Conservation (phyloP, 2,888 invertebrate genomes). For the Sinelater perroti region DNA sequence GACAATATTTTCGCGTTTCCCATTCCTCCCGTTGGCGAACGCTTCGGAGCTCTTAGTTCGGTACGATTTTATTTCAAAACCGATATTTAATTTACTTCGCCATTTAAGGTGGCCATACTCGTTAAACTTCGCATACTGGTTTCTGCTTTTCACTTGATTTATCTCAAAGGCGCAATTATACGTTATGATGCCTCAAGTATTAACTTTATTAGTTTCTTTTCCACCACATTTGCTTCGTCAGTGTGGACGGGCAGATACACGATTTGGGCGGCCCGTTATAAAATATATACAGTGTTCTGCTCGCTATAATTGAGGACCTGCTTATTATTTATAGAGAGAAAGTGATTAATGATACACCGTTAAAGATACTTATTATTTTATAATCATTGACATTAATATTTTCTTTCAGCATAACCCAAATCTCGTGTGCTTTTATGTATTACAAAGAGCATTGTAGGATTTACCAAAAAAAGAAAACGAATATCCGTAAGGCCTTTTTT, state of each 20-base stretch:
- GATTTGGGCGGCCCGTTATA: slow-evolving; percentile 52
- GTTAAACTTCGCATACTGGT: slow-evolving; percentile 20
- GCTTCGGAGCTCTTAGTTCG: too few relatives aligned
- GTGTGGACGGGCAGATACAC: slow-evolving; percentile 48
- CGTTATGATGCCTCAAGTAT: slow-evolving; percentile 37
- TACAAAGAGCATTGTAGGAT: too few relatives aligned
- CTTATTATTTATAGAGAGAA: slow-evolving; percentile 32
- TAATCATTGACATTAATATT: slow-evolving; percentile 13
- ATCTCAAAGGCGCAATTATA: slow-evolving; percentile 18
- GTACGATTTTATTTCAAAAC: slow-evolving; percentile 17
- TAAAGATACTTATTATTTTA: slow-evolving; percentile 22
- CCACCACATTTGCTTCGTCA: slow-evolving; percentile 47
- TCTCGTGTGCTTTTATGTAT: too few relatives aligned
- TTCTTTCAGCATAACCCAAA: too few relatives aligned
- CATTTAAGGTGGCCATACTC: slow-evolving; percentile 23
- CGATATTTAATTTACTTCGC: slow-evolving; percentile 21
- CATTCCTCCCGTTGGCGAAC: too few relatives aligned
- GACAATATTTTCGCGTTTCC: background rate
- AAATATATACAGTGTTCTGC: slow-evolving; percentile 51
- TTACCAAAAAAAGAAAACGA: too few relatives aligned
- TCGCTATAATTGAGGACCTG: slow-evolving; percentile 37
- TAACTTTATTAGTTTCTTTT: slow-evolving; percentile 44
- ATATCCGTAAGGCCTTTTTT: too few relatives aligned
- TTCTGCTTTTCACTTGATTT: slow-evolving; percentile 25
- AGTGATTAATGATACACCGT: slow-evolving; percentile 38